Percentiles rank a stretch among this genome's conserved stretches.
These are phyloP conservation scores for Phalloptychus januarius DNA, from an alignment of 2,797 vertebrate genomes.

Conservation along the genomic window DNA sequence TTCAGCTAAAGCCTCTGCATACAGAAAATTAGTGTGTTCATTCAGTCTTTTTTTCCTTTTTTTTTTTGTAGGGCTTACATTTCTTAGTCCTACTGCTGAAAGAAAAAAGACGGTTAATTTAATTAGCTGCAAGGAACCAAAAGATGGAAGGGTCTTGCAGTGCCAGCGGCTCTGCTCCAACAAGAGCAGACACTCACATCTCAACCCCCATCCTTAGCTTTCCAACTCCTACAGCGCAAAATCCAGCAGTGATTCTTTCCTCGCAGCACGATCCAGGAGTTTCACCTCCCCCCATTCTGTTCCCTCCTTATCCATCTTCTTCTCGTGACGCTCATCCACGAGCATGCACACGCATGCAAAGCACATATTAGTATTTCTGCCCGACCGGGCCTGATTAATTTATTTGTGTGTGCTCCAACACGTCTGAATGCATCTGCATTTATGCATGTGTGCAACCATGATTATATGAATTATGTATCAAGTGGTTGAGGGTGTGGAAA, in stretches of 20 bases:
- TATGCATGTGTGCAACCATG: slow-evolving; percentile 46
- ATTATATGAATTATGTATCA: slow-evolving; percentile 63
- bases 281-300: slow-evolving; percentile 48
- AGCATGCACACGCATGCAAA: slow-evolving; percentile 66
- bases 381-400: slow-evolving; percentile 42
- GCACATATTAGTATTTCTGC: slow-evolving; percentile 72
- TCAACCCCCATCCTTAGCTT: slow-evolving; percentile 58
- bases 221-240: slow-evolving; percentile 68
- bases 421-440: slow-evolving; percentile 18
- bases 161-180: slow-evolving; percentile 68
- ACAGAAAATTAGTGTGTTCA: slow-evolving; percentile 54
- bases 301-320: slow-evolving; percentile 37
- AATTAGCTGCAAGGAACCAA: slow-evolving; percentile 74
- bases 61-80: slow-evolving; percentile 52
- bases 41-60: slow-evolving; percentile 44
- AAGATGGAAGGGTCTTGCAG: slow-evolving; percentile 64
- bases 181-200: slow-evolving; percentile 37
- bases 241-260: slow-evolving; percentile 70
- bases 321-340: slow-evolving; percentile 54
- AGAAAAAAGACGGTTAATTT: slow-evolving; percentile 70
- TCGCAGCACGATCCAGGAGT: slow-evolving; percentile 61
- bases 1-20: slow-evolving; percentile 55
- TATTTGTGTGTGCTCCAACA: slow-evolving; percentile 37
- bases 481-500: slow-evolving; percentile 33
- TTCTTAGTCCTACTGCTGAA: slow-evolving; percentile 61